Evolutionary conservation across 1,140 invertebrate genomes (phyloP), one percentile per base, ranked within the genome.

Genomic region (Bombus superbus): DNA sequence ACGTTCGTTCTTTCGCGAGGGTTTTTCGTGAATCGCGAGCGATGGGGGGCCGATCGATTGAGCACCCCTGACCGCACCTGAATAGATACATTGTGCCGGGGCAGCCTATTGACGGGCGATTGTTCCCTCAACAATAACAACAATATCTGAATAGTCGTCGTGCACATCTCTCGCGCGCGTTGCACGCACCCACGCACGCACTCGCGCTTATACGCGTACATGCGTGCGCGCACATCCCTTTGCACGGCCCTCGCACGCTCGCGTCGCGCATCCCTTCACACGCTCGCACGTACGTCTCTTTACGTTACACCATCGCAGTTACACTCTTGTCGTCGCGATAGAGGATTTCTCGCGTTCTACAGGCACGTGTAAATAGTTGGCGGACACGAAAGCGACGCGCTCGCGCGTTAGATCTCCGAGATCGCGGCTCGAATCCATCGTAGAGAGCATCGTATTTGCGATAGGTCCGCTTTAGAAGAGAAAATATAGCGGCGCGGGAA

Each of bases 111-210:
- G 94, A 95, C 92, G 94, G 93, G 89, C 94, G 94, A 95, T 95
- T 95, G 94, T 95, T 95, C 94, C 90, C 93, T 93, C 90, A 95
- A 95, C 94, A 95, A 95, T 95, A 95, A 95, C 94, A 95, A 95
- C 94, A 95, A 94, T 95, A 95, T 95, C 94, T 94, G 94, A 95
- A 95, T 95, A 94, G 94, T 94, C 90, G 91, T 91, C 91, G 87
- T 91, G 93, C 92, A 93, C 93, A 94, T 95, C 94, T 94, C 94
- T 89, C 92, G 88, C 92, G 89, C 92, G 91, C 92, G 88, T 93
- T 92, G 86, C 91, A 89, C 92, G 89, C 93, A 90, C 89, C 88
- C 87, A 92, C 90, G 81, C 91, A 90, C 88, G 71, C 88, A 85
- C 84, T 72, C 88, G 83, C 87, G 69, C 85, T 85, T 86, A 72